Evolutionary conservation across 1,140 invertebrate species (phyloP).

Genomic region (Leptopilina clavipes): DNA sequence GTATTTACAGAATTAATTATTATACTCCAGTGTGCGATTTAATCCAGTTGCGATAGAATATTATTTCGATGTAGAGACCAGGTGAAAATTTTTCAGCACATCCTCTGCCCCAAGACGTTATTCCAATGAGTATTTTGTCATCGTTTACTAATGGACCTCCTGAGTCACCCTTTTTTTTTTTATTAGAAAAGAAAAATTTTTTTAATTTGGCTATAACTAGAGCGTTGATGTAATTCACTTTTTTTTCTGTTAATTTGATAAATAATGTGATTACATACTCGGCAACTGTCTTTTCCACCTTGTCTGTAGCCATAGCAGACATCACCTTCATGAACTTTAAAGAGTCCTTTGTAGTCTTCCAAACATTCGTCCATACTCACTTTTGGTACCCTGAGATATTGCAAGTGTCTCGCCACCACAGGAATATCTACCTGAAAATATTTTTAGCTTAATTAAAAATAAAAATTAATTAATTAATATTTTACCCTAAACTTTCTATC

Average conservation of each 20-base stretch:
- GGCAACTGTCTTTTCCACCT: conserved; percentile 57
- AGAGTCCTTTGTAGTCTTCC: conserved; percentile 49
- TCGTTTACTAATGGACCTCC: conserved; percentile 80
- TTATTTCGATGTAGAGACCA: conserved; percentile 78
- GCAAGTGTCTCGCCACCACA: conserved; percentile 42
- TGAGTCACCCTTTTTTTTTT: conserved; percentile 81
- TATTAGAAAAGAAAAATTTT: no score
- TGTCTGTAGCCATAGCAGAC: conserved; percentile 59
- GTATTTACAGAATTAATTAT: not conserved
- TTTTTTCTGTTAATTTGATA: no score
- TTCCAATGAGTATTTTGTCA: conserved; percentile 74
- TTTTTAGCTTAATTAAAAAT: not conserved
- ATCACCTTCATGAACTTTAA: conserved; percentile 44
- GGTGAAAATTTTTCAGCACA: conserved; percentile 77
- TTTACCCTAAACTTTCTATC: no score
- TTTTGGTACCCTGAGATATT: conserved; percentile 51
- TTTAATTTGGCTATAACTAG: no score
- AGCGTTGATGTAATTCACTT: no score
- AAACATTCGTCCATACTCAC: conserved; percentile 44
- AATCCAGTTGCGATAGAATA: conserved; percentile 68
- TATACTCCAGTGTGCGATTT: conserved; percentile 39
- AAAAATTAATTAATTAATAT: no score
- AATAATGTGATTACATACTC: conserved; percentile 53
- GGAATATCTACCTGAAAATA: conserved; percentile 9
- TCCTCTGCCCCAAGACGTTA: conserved; percentile 79